These are phyloP conservation scores for Sinocyclocheilus anshuiensis DNA, from an alignment of 2,113 vertebrate genomes.

Conservation along the genomic window DNA sequence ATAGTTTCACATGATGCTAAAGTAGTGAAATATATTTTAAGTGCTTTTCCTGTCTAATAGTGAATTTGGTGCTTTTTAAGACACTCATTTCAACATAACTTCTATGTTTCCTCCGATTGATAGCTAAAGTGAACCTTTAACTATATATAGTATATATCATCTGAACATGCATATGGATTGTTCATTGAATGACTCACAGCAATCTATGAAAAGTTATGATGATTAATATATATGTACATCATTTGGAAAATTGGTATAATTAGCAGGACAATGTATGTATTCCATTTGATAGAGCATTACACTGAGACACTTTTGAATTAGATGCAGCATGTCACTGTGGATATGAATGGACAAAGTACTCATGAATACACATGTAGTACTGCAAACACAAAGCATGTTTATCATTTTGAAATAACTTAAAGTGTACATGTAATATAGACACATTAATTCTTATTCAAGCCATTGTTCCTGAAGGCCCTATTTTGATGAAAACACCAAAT, in stretches of 20 bases:
- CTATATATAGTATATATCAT: not conserved
- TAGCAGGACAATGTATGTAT: slow-evolving; percentile 78
- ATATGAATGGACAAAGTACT: slow-evolving; percentile 73
- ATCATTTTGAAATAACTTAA: slow-evolving; percentile 66
- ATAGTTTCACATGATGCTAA: no score
- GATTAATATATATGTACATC: slow-evolving; percentile 79
- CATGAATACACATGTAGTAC: slow-evolving; percentile 68
- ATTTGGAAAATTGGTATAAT: slow-evolving; percentile 81
- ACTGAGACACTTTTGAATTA: slow-evolving; percentile 75
- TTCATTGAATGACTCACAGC: slow-evolving; percentile 65
- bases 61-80: no score
- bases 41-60: no score
- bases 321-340: slow-evolving; percentile 67
- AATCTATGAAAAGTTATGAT: slow-evolving; percentile 72
- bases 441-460: slow-evolving; percentile 72
- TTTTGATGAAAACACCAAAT: slow-evolving; percentile 26
- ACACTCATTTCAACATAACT: not conserved
- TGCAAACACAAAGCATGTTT: not conserved
- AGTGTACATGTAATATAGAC: slow-evolving; percentile 72
- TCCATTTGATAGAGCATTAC: slow-evolving; percentile 68
- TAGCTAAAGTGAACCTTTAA: no score
- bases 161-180: slow-evolving; percentile 51
- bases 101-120: no score
- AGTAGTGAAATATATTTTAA: no score
- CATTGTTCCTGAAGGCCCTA: slow-evolving; percentile 68